These are phyloP conservation scores for Ophion slaviceki DNA, from an alignment of 2,888 invertebrate genomes.

Conservation along the genomic window DNA sequence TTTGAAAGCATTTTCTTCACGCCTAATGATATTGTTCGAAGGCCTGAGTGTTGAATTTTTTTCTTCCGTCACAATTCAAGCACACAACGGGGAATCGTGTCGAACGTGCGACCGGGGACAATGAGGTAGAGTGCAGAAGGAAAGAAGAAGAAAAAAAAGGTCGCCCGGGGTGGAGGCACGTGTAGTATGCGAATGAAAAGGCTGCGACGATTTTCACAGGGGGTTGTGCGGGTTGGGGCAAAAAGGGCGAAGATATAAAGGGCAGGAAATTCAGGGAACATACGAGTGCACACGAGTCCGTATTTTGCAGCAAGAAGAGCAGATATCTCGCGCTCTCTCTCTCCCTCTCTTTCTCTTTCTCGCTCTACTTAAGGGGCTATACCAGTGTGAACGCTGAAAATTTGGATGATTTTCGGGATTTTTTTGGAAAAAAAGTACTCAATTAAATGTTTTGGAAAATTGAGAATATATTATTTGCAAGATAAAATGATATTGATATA, in stretches of 20 bases:
- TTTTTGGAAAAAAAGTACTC: too few relatives aligned
- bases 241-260: background rate
- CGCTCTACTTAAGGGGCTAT: conserved; percentile 13
- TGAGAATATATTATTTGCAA: too few relatives aligned
- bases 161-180: background rate
- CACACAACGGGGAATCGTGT: background rate
- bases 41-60: too few relatives aligned
- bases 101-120: background rate
- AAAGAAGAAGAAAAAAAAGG: background rate
- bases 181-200: background rate
- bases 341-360: background rate
- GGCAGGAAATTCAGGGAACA: background rate
- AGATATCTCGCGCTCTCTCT: too few relatives aligned
- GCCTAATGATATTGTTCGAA: background rate
- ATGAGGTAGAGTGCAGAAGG: background rate
- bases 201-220: background rate
- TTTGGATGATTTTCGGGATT: too few relatives aligned
- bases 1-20: background rate
- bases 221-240: background rate
- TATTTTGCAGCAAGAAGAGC: too few relatives aligned
- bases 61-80: background rate
- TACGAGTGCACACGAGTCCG: background rate
- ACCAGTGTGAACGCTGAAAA: too few relatives aligned
- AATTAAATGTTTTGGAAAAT: too few relatives aligned
- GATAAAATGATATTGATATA: too few relatives aligned